Evolutionary conservation across 1,140 invertebrate genomes (phyloP), one percentile per base, ranked within the genome.

Genomic region (Propsilocerus akamusi): DNA sequence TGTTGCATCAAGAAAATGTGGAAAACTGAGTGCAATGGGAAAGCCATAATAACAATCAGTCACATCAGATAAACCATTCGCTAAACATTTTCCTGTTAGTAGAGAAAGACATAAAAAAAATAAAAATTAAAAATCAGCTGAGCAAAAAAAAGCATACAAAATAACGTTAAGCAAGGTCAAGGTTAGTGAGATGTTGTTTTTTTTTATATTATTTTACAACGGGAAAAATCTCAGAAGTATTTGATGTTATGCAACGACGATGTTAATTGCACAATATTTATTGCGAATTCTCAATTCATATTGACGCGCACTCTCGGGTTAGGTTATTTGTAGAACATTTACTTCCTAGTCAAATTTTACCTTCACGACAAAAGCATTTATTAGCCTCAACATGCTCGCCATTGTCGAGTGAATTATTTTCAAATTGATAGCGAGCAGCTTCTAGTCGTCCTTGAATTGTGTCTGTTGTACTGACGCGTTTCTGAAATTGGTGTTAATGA

Each of bases 1-100:
- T 55, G 86, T 82, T 3, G 77, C 74, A 51, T 83, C 70, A 58
- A 81, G 80, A 63, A 92, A 94, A 63, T 95, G 90, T 3, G 89
- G 89, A 58, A 83, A 86, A n/a, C 88, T 89, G 1, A 90, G 61
- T 1, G 83, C 80, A 30, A 90, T 86, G 0, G 86, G 86, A 59
- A 87, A 87, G 4, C 83, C 83, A 56, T 87, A 88, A 60, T 86
- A 88, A 56, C 84, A 88, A 52, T 82, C 77, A 0, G 77, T 78
- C 10, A 87, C 83, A 56, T 87, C 84, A 5, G 86, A 72, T 2
- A 87, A 57, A 3, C 84, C 84, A 23, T 70, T 58, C n/a, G 74
- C 73, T 17, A 85, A 65, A 58, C 84, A 86, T 48, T 72, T 65
- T 47, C 74, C 75, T 69, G 59, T 49, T 54, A 51, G 20, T 34